phyloP scores from a whole-genome alignment of 37 sponge, comb jelly and placozoan species.

The Ephydatia muelleri region DNA sequence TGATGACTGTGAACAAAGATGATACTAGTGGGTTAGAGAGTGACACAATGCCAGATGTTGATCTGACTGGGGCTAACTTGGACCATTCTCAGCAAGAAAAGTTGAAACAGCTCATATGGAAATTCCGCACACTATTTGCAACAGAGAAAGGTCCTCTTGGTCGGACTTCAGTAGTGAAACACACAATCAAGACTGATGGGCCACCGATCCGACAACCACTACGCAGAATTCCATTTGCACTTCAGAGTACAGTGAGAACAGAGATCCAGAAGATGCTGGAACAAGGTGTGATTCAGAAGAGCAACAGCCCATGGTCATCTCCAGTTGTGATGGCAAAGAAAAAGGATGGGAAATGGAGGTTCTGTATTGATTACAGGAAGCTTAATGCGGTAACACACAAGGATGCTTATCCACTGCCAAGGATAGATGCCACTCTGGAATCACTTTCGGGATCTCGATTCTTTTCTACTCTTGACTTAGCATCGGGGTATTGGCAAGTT shows the following conservation, averaged over 20 bases:
- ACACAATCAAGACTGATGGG: slow-evolving; percentile 4
- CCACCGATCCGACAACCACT: slow-evolving; percentile 25
- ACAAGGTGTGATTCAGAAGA: not conserved
- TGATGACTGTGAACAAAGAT: not conserved
- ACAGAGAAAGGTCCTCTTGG: slow-evolving; percentile 15
- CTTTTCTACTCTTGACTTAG: slow-evolving; percentile 27
- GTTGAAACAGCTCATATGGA: not conserved
- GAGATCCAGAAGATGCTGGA: slow-evolving; percentile 15
- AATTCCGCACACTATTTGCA: not conserved
- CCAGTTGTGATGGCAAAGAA: slow-evolving; percentile 25
- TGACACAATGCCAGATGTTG: not conserved
- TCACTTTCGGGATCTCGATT: slow-evolving; percentile 3
- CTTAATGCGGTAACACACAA: slow-evolving; percentile 16
- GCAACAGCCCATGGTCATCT: slow-evolving; percentile 11
- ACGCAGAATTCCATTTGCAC: slow-evolving; percentile 9
- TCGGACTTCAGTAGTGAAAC: slow-evolving; percentile 6
- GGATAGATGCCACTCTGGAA: slow-evolving; percentile 28
- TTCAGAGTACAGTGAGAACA: not conserved
- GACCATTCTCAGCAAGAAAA: not conserved
- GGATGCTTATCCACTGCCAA: slow-evolving; percentile 36
- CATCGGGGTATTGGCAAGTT: slow-evolving; percentile 35
- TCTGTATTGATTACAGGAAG: not conserved
- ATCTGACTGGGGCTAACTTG: slow-evolving; percentile 11
- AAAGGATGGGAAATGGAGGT: slow-evolving; percentile 24
- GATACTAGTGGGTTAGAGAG: not conserved